phyloP scores from a whole-genome alignment of 2,113 vertebrate species.

The Cyanoderma ruficeps region DNA sequence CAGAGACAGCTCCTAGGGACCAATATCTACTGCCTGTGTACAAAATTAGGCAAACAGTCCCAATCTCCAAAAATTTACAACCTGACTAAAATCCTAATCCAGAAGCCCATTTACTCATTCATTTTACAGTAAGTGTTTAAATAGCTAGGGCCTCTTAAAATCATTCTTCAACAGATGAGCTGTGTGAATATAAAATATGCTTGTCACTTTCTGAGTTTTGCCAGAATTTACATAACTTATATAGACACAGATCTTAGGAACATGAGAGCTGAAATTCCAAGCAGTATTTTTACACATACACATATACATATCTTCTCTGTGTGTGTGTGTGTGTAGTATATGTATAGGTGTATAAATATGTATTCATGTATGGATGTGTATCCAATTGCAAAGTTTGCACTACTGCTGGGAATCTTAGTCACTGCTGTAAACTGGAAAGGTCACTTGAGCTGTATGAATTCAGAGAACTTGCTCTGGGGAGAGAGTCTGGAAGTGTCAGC shows the following conservation, averaged over 20 bases:
- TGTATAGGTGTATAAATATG: background rate
- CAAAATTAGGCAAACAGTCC: background rate
- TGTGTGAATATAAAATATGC: background rate
- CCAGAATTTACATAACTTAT: slow-evolving; percentile 1
- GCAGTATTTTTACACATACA: background rate
- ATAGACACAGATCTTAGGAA: background rate
- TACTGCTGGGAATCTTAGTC: background rate
- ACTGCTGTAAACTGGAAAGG: slow-evolving; percentile 32
- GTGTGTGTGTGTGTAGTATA: background rate
- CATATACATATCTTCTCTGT: background rate
- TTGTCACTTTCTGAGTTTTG: background rate
- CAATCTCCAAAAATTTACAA: slow-evolving; percentile 41
- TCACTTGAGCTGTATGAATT: slow-evolving; percentile 19
- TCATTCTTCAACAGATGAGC: background rate
- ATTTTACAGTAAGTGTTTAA: background rate
- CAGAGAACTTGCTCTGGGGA: slow-evolving; percentile 50
- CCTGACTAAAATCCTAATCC: slow-evolving; percentile 41
- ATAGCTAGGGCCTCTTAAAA: slow-evolving; percentile 28
- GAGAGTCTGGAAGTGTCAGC: background rate
- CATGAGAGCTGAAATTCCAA: background rate
- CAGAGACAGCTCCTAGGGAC: background rate
- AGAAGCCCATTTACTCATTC: slow-evolving; percentile 16
- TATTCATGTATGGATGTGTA: background rate
- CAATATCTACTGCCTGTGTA: slow-evolving; percentile 1
- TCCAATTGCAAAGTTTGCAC: background rate